A percentile compares a stretch with the other conserved stretches of the same genome.
Evolutionary conservation across 2,797 vertebrate genomes (phyloP).

Genomic region (Paguma larvata): DNA sequence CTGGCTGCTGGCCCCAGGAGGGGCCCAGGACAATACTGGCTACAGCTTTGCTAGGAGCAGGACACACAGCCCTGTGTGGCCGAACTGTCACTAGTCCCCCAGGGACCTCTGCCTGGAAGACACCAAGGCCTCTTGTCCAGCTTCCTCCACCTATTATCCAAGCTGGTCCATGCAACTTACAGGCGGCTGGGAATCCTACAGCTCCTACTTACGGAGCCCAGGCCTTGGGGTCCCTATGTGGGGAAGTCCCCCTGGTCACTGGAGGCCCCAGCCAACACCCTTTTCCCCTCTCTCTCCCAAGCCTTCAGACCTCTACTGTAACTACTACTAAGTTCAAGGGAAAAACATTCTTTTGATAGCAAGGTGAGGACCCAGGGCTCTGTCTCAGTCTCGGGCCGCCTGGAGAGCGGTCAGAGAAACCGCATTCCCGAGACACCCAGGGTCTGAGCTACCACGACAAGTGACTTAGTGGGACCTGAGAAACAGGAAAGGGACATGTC

Average conservation of each 20-base stretch:
- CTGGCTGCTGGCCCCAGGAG: not conserved
- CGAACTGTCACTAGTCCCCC: not conserved
- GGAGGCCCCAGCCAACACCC: not conserved
- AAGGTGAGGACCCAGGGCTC: not conserved
- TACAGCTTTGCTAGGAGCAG: not conserved
- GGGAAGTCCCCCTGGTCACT: not conserved
- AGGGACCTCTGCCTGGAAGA: not conserved
- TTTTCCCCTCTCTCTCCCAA: not conserved
- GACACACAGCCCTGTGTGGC: not conserved
- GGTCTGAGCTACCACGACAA: not conserved
- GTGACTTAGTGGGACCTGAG: not conserved
- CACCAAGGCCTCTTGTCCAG: conserved; percentile 70
- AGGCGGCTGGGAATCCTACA: not conserved
- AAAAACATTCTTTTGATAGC: not conserved
- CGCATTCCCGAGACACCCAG: not conserved
- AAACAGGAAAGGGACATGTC: not conserved
- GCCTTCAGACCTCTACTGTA: not conserved
- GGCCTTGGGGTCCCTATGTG: not conserved
- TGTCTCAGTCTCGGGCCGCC: not conserved
- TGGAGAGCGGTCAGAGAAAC: not conserved
- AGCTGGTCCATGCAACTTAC: not conserved
- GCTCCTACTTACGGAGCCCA: not conserved
- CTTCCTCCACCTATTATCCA: conserved; percentile 8
- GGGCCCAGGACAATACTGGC: not conserved
- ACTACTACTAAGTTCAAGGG: not conserved